Conservation (phyloP, 2,797 vertebrate genomes). For the Sebastes cheni region DNA sequence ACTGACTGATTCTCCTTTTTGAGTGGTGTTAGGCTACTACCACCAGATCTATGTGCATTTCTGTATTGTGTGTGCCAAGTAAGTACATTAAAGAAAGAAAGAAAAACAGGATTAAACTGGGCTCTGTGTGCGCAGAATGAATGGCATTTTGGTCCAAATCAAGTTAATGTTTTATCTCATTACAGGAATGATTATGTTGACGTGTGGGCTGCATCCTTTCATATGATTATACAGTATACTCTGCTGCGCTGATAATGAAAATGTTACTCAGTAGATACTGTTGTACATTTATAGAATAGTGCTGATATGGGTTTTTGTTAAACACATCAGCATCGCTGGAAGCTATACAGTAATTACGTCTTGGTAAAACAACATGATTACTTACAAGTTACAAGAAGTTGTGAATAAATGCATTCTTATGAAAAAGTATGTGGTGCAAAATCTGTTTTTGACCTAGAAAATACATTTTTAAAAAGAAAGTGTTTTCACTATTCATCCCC, state of each 20-base stretch:
- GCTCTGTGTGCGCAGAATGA: slow-evolving; percentile 5
- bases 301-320: slow-evolving; percentile 21
- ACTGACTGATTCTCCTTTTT: neutral
- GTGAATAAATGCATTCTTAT: neutral
- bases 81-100: slow-evolving; percentile 11
- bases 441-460: neutral
- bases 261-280: neutral
- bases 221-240: slow-evolving; percentile 1
- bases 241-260: slow-evolving; percentile 7
- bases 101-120: neutral
- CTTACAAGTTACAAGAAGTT: neutral
- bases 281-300: neutral
- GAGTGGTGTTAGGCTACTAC: neutral
- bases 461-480: neutral
- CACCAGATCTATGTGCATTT: neutral
- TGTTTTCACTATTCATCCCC: neutral
- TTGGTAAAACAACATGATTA: slow-evolving; percentile 7
- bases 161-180: slow-evolving; percentile 32
- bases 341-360: neutral
- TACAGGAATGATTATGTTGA: slow-evolving; percentile 29
- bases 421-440: neutral
- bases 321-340: slow-evolving; percentile 3
- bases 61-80: neutral
- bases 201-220: slow-evolving; percentile 20
- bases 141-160: slow-evolving; percentile 19